phyloP scores from a whole-genome alignment of 2,888 invertebrate genomes.

The Seira musarum region DNA sequence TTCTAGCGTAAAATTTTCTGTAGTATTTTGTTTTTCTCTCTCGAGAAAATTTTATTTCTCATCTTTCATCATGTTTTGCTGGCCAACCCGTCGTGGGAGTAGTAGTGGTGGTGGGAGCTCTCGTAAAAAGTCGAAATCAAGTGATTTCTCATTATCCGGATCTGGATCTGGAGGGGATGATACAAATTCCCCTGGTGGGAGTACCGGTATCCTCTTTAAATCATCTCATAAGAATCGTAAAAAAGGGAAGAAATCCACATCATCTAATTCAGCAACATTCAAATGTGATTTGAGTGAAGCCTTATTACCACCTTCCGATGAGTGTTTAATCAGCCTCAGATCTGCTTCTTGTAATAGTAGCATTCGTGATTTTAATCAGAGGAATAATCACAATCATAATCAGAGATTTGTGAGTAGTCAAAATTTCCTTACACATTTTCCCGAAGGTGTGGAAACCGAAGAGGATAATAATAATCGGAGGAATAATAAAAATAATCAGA shows the following conservation, averaged over 20 bases:
- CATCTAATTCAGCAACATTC: slow-evolving; percentile 45
- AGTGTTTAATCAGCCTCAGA: slow-evolving; percentile 52
- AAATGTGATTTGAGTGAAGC: slow-evolving; percentile 66
- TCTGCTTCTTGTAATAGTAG: slow-evolving; percentile 59
- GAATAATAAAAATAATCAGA: slow-evolving; percentile 44
- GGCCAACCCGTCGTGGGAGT: slow-evolving; percentile 62
- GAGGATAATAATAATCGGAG: slow-evolving; percentile 41
- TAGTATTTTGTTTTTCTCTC: too few species aligned
- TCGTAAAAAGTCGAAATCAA: slow-evolving; percentile 57
- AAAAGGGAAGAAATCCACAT: slow-evolving; percentile 31
- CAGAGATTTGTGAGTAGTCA: slow-evolving; percentile 43
- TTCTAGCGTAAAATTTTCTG: too few species aligned
- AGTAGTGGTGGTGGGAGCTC: slow-evolving; percentile 36
- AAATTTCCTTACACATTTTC: neutral
- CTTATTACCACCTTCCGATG: slow-evolving; percentile 58
- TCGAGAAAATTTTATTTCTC: too few species aligned
- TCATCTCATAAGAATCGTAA: slow-evolving; percentile 27
- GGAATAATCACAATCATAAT: slow-evolving; percentile 15
- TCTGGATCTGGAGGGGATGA: slow-evolving; percentile 1
- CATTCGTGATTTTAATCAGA: slow-evolving; percentile 50
- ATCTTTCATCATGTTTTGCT: slow-evolving; percentile 63
- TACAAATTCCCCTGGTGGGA: slow-evolving; percentile 7
- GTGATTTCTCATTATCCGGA: slow-evolving; percentile 32
- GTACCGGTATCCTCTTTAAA: slow-evolving; percentile 43
- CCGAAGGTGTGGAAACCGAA: slow-evolving; percentile 28